phyloP scores from a whole-genome alignment of 1,140 invertebrate species.

The Manduca sexta region DNA sequence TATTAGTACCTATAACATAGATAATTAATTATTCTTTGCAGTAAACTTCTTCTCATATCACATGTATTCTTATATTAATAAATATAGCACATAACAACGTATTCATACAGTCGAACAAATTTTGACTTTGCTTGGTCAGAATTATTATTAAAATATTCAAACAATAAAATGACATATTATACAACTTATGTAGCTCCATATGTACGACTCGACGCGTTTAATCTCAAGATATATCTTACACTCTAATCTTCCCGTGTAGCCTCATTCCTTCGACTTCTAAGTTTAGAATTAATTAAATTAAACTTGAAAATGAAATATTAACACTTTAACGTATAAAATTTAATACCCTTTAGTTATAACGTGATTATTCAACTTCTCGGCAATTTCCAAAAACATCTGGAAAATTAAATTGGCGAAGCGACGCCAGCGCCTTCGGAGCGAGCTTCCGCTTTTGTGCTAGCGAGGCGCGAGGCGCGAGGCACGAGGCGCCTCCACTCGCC shows the following conservation, averaged over 20 bases:
- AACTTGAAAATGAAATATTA: slow-evolving; percentile 75
- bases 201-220: not conserved
- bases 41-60: too few relatives aligned
- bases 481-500: slow-evolving; percentile 34
- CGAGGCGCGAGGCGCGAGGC: slow-evolving; percentile 26
- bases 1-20: too few relatives aligned
- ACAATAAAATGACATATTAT: too few relatives aligned
- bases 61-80: too few relatives aligned
- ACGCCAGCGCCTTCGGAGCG: slow-evolving; percentile 52
- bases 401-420: slow-evolving; percentile 64
- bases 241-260: slow-evolving; percentile 5
- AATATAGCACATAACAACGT: too few relatives aligned
- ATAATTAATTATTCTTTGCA: too few relatives aligned
- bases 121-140: too few relatives aligned
- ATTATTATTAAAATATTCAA: too few relatives aligned
- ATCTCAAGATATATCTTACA: slow-evolving; percentile 42
- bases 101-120: too few relatives aligned
- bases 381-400: slow-evolving; percentile 68
- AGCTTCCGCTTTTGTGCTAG: slow-evolving; percentile 53
- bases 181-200: too few relatives aligned
- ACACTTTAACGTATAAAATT: slow-evolving; percentile 74
- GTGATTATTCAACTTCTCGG: slow-evolving; percentile 69
- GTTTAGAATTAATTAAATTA: slow-evolving; percentile 74
- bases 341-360: slow-evolving; percentile 72
- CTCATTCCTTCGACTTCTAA: slow-evolving; percentile 36